Evolutionary conservation across 2,888 invertebrate genomes (phyloP), one percentile per base, ranked within the genome.

Genomic region (Apamea monoglypha): DNA sequence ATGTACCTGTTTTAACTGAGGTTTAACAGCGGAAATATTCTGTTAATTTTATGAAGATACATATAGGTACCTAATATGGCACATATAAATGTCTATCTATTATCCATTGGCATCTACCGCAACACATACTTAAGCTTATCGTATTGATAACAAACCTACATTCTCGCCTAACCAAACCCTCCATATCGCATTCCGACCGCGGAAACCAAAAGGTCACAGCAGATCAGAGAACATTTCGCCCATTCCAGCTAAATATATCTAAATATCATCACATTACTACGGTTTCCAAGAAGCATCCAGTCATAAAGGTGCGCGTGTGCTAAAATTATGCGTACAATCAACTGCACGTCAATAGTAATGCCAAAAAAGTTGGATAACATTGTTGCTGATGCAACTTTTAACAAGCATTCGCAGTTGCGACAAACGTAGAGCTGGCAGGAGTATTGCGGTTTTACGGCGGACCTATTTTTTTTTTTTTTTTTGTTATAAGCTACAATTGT

Each of bases 261-360:
- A 75, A 87, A 85, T 78, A 80, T 76, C 80, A 78, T 82, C 82
- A 67, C 85, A 81, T 84, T 79, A 79, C 81, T 80, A 84, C 83
- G 82, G 74, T 72, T 87, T 86, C 89, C 87, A 70, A 76, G 84
- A 84, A 83, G 78, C 63, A 81, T 83, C 74, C 81, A 84, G 83
- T 82, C 82, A 84, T 84, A 86, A 90, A 92, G 92, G 92, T 93
- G 91, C 79, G 90, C 92, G 91, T 92, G 92, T 75, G 90, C 92
- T 94, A 92, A 93, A 92, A 93, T 93, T 92, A 83, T 84, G 91
- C 91, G 89, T 91, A 91, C 88, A 91, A 36, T 56, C 77, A 92
- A 74, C 50, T 36, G 61, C 69, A 66, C 8, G 18, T n/a, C 18
- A 18, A 2, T 6, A 64, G 14, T 56, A 14, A 53, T 3, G 16